A percentile compares a stretch with the other conserved stretches of the same genome.
phyloP scores from a whole-genome alignment of 1,140 invertebrate species.

The Ephestia elutella region DNA sequence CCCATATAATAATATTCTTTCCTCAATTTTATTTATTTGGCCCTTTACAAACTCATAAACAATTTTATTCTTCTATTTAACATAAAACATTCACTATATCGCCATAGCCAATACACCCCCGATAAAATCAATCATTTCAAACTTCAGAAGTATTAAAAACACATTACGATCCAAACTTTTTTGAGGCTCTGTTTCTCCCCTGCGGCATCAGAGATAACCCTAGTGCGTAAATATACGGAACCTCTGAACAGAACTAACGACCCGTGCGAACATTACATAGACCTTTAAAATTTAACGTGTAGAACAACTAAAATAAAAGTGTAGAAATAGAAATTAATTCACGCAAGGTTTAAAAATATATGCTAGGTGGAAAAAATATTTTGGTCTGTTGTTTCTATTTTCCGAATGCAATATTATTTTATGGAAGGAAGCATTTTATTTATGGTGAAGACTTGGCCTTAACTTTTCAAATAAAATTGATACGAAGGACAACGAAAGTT shows the following conservation, averaged over 20 bases:
- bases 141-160: constrained; percentile 18
- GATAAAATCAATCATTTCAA: constrained; percentile 12
- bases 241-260: constrained; percentile 62
- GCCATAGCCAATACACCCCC: neutral
- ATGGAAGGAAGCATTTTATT: too few relatives aligned
- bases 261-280: constrained; percentile 22
- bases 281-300: neutral
- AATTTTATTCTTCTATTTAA: neutral
- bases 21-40: too few relatives aligned
- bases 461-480: too few relatives aligned
- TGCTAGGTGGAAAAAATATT: too few relatives aligned
- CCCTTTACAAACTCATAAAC: neutral
- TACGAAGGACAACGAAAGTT: too few relatives aligned
- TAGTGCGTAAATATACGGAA: constrained; percentile 39
- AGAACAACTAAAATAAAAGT: too few relatives aligned
- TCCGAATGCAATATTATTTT: too few relatives aligned
- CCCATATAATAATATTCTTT: too few relatives aligned
- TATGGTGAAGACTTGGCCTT: too few relatives aligned
- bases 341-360: too few relatives aligned
- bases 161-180: constrained; percentile 15
- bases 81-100: neutral
- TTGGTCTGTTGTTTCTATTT: too few relatives aligned
- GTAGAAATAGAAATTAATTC: too few relatives aligned
- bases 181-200: constrained; percentile 1
- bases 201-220: constrained; percentile 38